Evolutionary conservation across 1,140 invertebrate species (phyloP).

Genomic region (Sesamia nonagrioides): DNA sequence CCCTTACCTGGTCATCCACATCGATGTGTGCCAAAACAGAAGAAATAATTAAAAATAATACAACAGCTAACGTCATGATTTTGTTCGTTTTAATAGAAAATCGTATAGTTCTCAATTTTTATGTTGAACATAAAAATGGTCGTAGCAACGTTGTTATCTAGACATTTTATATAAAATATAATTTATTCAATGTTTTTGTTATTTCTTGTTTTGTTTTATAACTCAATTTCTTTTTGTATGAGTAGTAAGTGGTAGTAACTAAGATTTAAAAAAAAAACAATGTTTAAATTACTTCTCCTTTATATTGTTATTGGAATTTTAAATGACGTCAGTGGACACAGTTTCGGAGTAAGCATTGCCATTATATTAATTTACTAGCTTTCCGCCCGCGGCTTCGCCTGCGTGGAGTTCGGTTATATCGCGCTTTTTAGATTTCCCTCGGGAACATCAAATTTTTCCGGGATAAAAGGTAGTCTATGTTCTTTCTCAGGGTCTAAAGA

Average conservation of each 20-base stretch:
- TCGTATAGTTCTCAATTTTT: constrained; percentile 14
- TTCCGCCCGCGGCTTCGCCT: too few relatives aligned
- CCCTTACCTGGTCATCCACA: neutral
- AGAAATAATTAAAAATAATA: constrained; percentile 13
- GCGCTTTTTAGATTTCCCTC: too few relatives aligned
- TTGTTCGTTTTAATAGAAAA: constrained; percentile 2
- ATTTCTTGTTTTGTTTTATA: neutral
- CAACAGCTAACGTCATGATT: neutral
- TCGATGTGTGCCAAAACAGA: constrained; percentile 5
- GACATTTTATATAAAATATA: neutral
- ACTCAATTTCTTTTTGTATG: neutral
- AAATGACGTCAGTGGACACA: neutral
- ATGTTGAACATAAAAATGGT: neutral
- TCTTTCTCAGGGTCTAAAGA: too few relatives aligned
- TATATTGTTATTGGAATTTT: neutral
- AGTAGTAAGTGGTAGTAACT: neutral
- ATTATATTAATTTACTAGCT: too few relatives aligned
- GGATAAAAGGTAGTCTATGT: too few relatives aligned
- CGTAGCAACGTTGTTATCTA: neutral
- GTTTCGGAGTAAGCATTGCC: neutral
- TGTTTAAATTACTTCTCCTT: neutral
- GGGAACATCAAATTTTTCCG: too few relatives aligned
- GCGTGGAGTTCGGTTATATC: too few relatives aligned
- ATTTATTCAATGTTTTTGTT: neutral
- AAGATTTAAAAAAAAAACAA: neutral